Evolutionary conservation across 2,888 invertebrate species (phyloP).

Genomic region (Capitulum mitella): DNA sequence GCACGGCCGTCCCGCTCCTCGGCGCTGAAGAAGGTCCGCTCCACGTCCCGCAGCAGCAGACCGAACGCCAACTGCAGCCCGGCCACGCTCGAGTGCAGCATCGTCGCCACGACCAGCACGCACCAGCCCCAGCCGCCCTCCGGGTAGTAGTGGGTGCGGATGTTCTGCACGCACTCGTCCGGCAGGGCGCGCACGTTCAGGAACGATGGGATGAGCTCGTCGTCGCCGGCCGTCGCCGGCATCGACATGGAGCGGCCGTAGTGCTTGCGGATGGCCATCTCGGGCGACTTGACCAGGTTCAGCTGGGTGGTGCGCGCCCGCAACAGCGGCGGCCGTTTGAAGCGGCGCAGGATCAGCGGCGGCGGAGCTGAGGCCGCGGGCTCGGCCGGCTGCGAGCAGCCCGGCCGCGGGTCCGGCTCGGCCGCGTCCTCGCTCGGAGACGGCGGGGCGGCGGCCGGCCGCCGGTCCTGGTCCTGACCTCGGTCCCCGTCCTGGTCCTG

Average conservation of each 20-base stretch:
- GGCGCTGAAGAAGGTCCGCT: not conserved
- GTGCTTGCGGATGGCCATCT: not conserved
- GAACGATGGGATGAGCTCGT: not conserved
- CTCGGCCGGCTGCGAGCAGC: not conserved
- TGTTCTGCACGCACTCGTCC: not conserved
- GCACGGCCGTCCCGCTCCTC: not conserved
- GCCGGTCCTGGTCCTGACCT: not conserved
- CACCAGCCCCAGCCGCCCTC: constrained; percentile 37
- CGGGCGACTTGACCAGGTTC: not conserved
- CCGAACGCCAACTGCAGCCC: constrained; percentile 34
- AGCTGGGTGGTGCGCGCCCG: constrained; percentile 14
- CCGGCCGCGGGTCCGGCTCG: not conserved
- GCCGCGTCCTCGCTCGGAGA: not conserved
- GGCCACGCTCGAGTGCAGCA: constrained; percentile 30
- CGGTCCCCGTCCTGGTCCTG: not conserved
- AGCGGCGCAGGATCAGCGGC: not conserved
- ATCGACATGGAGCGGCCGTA: constrained; percentile 19
- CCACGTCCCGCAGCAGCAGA: not conserved
- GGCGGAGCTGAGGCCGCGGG: not conserved
- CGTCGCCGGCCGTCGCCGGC: not conserved
- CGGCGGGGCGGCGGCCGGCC: not conserved
- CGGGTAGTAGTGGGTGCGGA: constrained; percentile 34
- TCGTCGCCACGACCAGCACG: constrained; percentile 32
- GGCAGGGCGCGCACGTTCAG: not conserved
- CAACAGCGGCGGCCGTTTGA: constrained; percentile 2